phyloP scores from a whole-genome alignment of 2,113 vertebrate species.

The Globicephala melas region DNA sequence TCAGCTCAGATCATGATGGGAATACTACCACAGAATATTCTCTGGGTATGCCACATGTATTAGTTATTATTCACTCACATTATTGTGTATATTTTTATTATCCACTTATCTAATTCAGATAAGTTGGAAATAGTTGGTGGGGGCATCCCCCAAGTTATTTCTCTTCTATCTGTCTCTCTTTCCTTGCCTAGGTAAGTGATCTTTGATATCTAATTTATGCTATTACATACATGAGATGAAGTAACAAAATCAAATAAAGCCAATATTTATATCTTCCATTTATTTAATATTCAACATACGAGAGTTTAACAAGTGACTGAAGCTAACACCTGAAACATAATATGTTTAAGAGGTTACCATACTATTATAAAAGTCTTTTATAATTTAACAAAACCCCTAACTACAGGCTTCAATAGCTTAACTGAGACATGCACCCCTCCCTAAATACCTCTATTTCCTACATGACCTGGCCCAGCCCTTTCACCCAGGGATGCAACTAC shows the following conservation, averaged over 20 bases:
- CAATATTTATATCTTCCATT: background rate
- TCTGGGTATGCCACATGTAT: background rate
- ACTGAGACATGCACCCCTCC: background rate
- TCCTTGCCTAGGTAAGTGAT: background rate
- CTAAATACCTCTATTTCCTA: background rate
- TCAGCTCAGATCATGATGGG: background rate
- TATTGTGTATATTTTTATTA: background rate
- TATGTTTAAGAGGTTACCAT: background rate
- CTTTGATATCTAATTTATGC: background rate
- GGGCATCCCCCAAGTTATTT: background rate
- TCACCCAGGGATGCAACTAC: background rate
- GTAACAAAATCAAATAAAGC: background rate
- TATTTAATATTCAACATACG: background rate
- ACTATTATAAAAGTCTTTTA: conserved; percentile 20
- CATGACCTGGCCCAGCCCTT: background rate
- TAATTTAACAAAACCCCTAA: background rate
- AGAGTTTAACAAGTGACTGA: background rate
- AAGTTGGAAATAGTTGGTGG: background rate
- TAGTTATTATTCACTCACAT: background rate
- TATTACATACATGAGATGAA: background rate
- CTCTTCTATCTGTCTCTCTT: background rate
- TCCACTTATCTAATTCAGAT: background rate
- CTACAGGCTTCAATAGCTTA: background rate
- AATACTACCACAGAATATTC: background rate
- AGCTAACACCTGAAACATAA: background rate